A percentile compares a stretch with the other conserved stretches of the same genome.
phyloP scores from a whole-genome alignment of 92 coral and sea anemone species.

The Phenganax marumi region DNA sequence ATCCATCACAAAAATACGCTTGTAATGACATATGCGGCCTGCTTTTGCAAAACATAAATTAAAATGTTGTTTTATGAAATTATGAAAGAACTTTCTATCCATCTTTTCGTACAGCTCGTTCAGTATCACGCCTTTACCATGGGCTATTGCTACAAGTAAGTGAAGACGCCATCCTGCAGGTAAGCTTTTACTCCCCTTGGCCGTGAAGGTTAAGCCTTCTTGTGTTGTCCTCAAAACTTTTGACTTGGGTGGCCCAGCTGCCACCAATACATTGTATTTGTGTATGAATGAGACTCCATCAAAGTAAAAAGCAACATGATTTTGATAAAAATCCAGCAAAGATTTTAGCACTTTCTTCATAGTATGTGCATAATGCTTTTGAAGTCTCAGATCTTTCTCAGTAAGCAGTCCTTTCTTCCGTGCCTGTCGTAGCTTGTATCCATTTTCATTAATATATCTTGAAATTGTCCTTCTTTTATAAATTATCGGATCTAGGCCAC shows the following conservation, averaged over 20 bases:
- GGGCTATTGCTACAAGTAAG: conserved; percentile 55
- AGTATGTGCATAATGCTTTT: conserved; percentile 30
- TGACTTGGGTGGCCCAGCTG: conserved; percentile 36
- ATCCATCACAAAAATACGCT: conserved; percentile 4
- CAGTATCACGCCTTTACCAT: conserved; percentile 53
- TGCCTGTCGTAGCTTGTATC: conserved; percentile 23
- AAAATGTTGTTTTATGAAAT: conserved; percentile 53
- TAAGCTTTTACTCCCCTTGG: conserved; percentile 60
- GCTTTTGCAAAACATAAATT: conserved; percentile 58
- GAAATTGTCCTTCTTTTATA: neutral
- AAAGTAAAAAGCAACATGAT: conserved; percentile 43
- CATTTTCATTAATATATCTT: conserved; percentile 15
- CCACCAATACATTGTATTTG: conserved; percentile 43
- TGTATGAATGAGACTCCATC: conserved; percentile 56
- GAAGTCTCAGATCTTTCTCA: neutral
- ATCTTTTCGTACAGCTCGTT: conserved; percentile 47
- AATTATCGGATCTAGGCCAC: conserved; percentile 1
- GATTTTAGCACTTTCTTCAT: conserved; percentile 20
- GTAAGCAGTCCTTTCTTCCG: conserved; percentile 34
- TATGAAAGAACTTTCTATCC: conserved; percentile 52
- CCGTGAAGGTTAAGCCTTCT: conserved; percentile 60
- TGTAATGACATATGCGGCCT: neutral
- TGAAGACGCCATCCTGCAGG: conserved; percentile 61
- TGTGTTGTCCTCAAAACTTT: conserved; percentile 54
- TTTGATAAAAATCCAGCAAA: conserved; percentile 36